phyloP scores from a whole-genome alignment of 2,113 vertebrate genomes.

The Dicentrarchus labrax region DNA sequence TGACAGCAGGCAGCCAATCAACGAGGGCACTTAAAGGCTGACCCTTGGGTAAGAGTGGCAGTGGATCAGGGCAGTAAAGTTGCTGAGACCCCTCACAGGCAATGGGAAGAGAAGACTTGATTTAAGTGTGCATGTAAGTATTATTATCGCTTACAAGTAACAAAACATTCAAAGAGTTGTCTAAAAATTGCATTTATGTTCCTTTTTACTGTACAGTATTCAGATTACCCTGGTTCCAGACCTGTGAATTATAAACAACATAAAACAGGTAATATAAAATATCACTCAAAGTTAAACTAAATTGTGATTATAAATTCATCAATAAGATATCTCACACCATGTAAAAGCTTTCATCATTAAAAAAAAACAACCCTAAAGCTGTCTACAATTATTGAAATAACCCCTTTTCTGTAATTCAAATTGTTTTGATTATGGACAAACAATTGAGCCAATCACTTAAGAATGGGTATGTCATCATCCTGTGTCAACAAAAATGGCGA shows the following conservation, averaged over 20 bases:
- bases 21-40: conserved; percentile 32
- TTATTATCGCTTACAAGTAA: background rate
- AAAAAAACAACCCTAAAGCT: background rate
- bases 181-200: background rate
- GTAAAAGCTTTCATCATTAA: background rate
- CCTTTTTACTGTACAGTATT: background rate
- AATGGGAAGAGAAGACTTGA: background rate
- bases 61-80: conserved; percentile 8
- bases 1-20: conserved; percentile 49
- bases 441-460: background rate
- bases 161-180: background rate
- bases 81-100: background rate
- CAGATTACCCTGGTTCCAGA: background rate
- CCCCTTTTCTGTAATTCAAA: background rate
- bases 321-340: background rate
- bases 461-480: background rate
- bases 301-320: background rate
- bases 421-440: background rate
- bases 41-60: conserved; percentile 6
- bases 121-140: background rate
- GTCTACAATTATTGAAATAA: background rate
- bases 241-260: background rate
- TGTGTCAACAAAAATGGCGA: background rate
- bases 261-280: background rate
- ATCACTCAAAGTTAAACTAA: background rate